Percentiles rank a stretch among this genome's conserved stretches.
Evolutionary conservation across 2,888 invertebrate species (phyloP).

Genomic region (Gnatocerus cornutus): DNA sequence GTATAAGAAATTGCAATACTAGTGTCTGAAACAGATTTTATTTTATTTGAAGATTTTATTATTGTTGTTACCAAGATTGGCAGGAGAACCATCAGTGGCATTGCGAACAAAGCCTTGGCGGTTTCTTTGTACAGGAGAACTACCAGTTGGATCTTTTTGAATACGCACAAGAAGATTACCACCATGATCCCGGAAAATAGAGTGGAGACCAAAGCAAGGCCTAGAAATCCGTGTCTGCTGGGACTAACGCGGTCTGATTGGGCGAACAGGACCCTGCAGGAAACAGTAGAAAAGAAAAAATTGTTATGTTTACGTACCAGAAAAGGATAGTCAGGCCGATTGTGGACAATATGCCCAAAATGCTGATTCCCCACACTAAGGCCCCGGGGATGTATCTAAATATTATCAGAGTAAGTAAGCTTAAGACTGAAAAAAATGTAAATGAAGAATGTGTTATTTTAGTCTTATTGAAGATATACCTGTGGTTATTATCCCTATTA

Average conservation of each 20-base stretch:
- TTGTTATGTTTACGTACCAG: too few species aligned
- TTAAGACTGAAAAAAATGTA: conserved; percentile 10
- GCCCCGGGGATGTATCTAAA: conserved; percentile 13
- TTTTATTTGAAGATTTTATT: too few species aligned
- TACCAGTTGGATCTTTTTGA: conserved; percentile 7
- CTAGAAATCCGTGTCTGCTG: not conserved
- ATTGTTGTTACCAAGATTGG: conserved; percentile 18
- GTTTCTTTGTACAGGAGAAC: conserved; percentile 16
- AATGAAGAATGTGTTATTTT: conserved; percentile 5
- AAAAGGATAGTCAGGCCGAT: not conserved
- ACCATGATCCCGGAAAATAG: not conserved
- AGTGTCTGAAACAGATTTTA: not conserved
- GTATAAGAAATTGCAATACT: not conserved
- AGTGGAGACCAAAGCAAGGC: not conserved
- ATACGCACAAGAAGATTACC: not conserved
- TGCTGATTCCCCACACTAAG: not conserved
- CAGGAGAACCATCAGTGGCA: not conserved
- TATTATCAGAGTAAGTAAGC: not conserved
- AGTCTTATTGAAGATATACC: not conserved
- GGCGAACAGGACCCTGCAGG: not conserved
- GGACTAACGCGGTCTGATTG: not conserved
- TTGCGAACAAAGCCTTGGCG: conserved; percentile 10
- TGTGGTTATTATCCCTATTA: not conserved
- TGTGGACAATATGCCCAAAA: not conserved
- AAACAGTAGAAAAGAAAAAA: too few species aligned